phyloP scores from a whole-genome alignment of 53 echinoderm and acorn worm species.

The Mesocentrotus franciscanus region DNA sequence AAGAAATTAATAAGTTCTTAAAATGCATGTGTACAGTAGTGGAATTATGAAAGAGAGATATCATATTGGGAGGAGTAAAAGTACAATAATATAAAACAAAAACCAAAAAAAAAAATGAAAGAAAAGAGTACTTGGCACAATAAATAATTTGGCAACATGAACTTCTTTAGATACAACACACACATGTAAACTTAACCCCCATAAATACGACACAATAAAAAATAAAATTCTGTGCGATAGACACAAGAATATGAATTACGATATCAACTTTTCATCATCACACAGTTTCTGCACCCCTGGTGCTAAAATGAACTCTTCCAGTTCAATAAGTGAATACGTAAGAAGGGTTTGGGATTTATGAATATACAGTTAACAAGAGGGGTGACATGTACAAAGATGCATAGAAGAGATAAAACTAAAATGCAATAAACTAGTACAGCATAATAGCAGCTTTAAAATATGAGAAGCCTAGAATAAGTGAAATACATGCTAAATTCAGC shows the following conservation, averaged over 20 bases:
- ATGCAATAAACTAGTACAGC: background rate
- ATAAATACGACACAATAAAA: background rate
- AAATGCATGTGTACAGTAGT: background rate
- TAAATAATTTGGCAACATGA: slow-evolving; percentile 1
- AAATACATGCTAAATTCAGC: background rate
- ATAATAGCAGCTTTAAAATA: background rate
- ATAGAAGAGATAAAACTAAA: background rate
- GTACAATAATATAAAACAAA: background rate
- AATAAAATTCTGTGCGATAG: background rate
- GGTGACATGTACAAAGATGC: background rate
- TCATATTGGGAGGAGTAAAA: background rate
- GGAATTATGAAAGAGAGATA: background rate
- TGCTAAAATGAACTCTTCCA: slow-evolving; percentile 13
- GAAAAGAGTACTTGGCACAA: slow-evolving; percentile 12
- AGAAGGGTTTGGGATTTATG: background rate
- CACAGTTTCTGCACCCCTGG: background rate
- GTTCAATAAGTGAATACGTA: background rate
- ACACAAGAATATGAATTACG: background rate
- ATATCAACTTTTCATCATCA: background rate
- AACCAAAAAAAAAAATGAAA: background rate
- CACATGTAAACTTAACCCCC: background rate
- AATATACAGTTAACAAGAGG: background rate
- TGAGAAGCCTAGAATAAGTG: background rate
- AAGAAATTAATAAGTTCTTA: background rate
- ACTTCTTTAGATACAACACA: background rate